phyloP scores from a whole-genome alignment of 1,140 invertebrate species.

The Magallana gigas region DNA sequence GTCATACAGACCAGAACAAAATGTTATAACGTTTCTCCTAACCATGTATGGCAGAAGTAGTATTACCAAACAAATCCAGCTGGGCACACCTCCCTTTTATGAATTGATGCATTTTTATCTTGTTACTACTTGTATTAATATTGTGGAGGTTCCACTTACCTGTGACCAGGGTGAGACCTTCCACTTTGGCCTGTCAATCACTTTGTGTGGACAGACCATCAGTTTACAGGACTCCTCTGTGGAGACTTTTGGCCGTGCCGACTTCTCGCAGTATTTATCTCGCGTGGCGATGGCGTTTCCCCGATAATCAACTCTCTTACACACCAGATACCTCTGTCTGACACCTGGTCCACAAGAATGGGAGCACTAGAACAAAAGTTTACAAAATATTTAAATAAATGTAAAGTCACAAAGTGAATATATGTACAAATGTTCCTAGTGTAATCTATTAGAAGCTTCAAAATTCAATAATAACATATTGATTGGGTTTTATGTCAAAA shows the following conservation, averaged over 20 bases:
- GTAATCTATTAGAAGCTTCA: too few species aligned
- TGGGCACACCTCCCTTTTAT: too few species aligned
- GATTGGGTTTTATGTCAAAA: too few species aligned
- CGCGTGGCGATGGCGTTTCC: conserved; percentile 49
- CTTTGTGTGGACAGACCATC: conserved; percentile 55
- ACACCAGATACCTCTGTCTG: conserved; percentile 62
- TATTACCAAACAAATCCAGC: too few species aligned
- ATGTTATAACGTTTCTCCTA: too few species aligned
- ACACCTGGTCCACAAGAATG: conserved; percentile 63
- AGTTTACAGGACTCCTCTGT: conserved; percentile 61
- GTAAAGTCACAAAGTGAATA: background rate
- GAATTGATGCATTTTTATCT: too few species aligned
- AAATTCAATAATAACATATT: too few species aligned
- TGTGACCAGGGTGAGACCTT: conserved; percentile 60
- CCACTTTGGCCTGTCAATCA: conserved; percentile 53
- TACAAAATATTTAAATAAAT: background rate
- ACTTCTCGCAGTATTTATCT: conserved; percentile 55
- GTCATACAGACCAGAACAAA: too few species aligned
- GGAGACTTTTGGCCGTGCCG: conserved; percentile 56
- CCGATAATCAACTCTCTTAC: conserved; percentile 53
- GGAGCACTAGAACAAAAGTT: conserved; percentile 64
- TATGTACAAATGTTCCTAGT: too few species aligned
- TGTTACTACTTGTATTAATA: too few species aligned
- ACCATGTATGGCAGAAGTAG: too few species aligned
- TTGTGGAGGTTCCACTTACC: conserved; percentile 49